Evolutionary conservation across 1,140 invertebrate species (phyloP), one percentile per base, ranked within the genome.

Genomic region (Trachelipus rathkii): DNA sequence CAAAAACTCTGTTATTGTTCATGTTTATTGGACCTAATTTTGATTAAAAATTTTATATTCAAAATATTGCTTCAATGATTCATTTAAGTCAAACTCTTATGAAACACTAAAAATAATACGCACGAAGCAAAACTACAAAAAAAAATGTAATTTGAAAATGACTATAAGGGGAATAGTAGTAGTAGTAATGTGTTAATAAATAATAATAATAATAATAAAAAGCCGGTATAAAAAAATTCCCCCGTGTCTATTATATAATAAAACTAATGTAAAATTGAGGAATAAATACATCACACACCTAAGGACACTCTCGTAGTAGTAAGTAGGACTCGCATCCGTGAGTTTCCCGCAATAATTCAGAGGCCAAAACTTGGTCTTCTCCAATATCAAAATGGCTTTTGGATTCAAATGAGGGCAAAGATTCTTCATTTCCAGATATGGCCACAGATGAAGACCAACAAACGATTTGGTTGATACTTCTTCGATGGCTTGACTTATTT

Each of bases 311-410:
- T 19, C 50, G 19, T 3, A 13, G 50, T 19, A 60, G 50, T 19
- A 60, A 60, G 50, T 60, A 60, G 19, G 50, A 60, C 19, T 60
- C 50, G 50, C 50, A 60, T 19, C 50, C 50, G 19, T 60, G 50
- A 13, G 50, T 60, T 60, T 60, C 50, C 19, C 50, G 50, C 19
- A 60, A 60, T 60, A 60, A 15, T 60, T 60, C 50, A 15, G 50
- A 60, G 11, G 50, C 50, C 19, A 60, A 60, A 15, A 1, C 8
- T 15, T 15, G 50, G 19, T 60, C 50, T 19, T 60, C 50, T 60
- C 19, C 50, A 13, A 60, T 4, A 60, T 15, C 3, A 60, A 13
- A 15, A 13, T 60, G 50, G 11, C 8, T 3, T 60, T 60, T 19
- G 1, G 50, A 15, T 60, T 60, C 50, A 60, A 33, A 33, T 33